phyloP scores from a whole-genome alignment of 2,797 vertebrate species.

The Sylvilagus floridanus region DNA sequence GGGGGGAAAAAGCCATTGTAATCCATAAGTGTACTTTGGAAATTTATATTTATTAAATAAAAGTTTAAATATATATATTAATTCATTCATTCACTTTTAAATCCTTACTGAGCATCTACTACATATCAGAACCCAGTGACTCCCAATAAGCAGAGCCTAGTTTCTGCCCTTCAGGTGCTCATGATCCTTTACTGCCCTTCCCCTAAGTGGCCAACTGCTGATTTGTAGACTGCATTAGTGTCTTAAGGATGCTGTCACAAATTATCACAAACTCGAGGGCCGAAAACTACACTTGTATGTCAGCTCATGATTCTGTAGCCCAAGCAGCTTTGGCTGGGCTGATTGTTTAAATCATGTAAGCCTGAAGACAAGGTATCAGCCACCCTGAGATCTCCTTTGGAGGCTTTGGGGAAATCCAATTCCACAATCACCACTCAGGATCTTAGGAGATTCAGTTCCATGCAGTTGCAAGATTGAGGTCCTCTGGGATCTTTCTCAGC shows the following conservation, averaged over 20 bases:
- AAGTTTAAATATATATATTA: no score
- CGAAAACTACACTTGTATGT: background rate
- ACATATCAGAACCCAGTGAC: background rate
- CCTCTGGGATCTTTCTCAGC: background rate
- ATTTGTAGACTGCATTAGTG: background rate
- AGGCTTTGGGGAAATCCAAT: background rate
- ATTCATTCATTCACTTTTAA: background rate
- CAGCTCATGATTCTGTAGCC: background rate
- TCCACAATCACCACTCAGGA: background rate
- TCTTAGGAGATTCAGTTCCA: background rate
- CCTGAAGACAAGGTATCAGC: background rate
- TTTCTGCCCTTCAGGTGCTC: constrained; percentile 11
- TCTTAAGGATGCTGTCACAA: background rate
- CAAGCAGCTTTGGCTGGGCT: background rate
- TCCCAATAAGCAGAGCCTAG: background rate
- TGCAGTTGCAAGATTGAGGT: no score
- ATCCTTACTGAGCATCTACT: constrained; percentile 14
- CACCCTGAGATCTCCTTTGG: background rate
- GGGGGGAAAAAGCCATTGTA: no score
- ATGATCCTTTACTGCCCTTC: background rate
- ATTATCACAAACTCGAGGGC: background rate
- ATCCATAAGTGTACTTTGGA: no score
- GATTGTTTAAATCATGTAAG: background rate
- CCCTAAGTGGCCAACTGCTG: background rate
- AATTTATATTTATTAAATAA: no score